Evolutionary conservation across 2,113 vertebrate genomes (phyloP), one percentile per base, ranked within the genome.

Genomic region (Crotalus viridis): DNA sequence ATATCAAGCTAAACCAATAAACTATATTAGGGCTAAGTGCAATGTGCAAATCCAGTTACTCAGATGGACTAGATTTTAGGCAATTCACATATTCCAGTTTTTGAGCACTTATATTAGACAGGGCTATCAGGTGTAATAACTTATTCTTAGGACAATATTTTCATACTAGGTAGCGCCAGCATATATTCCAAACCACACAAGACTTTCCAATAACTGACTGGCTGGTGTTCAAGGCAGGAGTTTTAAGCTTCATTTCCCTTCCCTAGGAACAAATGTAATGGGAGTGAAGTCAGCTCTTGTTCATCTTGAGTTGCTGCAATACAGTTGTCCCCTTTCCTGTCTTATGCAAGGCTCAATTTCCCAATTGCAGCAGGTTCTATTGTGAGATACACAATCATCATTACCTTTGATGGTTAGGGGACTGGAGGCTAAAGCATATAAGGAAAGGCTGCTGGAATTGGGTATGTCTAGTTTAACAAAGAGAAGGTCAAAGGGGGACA

Each of bases 301-400:
- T 93, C 51, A 43, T 93, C 55, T 51, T 33, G 88, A 74, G 43
- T 56, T 85, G 43, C 92, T 85, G 39, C 52, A 88, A 93, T 54
- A 74, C 55, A 89, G 26, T 86, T 89, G 46, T 74, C 88, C 88
- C 85, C 92, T 86, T 93, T 61, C 54, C 74, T 46, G 86, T 85
- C 46, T 69, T 89, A 46, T 33, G n/a, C 92, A 89, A 52, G 91
- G 51, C 69, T 85, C 88, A 85, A 89, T 43, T 85, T 85, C 69
- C 52, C 92, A 52, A 54, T 6, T 89, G 43, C 33, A 46, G 61
- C 15, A 74, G 6, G 21, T 74, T 74, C 48, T 24, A 19, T 74
- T 85, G 46, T 7, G 13, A 69, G 86, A 21, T 61, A 88, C 1
- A 4, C 85, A 46, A 46, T 46, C 46, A 46, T 46, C 46, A 54